Evolutionary conservation across 1,140 invertebrate genomes (phyloP).

Genomic region (Drosophila varians): DNA sequence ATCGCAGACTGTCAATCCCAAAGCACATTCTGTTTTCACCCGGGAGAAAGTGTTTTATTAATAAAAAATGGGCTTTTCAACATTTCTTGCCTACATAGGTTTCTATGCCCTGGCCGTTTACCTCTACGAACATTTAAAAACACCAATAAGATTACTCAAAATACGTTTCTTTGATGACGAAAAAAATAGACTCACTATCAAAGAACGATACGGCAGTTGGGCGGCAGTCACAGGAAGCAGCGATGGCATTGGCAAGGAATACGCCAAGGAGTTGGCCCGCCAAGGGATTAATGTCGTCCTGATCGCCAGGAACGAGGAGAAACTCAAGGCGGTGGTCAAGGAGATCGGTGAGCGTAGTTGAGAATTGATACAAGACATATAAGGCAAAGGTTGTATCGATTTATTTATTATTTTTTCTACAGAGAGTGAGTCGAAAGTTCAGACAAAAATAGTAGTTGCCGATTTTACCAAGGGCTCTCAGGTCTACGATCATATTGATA

Average conservation of each 20-base stretch:
- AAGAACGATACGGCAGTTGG: slow-evolving; percentile 58
- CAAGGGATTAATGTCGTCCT: slow-evolving; percentile 92
- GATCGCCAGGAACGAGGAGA: slow-evolving; percentile 91
- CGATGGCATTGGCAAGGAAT: slow-evolving; percentile 96
- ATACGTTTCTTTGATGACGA: slow-evolving; percentile 1
- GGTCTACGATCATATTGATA: slow-evolving; percentile 87
- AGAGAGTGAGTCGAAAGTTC: slow-evolving; percentile 85
- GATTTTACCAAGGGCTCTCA: slow-evolving; percentile 91
- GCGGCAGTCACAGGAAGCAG: slow-evolving; percentile 93
- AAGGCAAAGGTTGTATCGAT: too few species aligned
- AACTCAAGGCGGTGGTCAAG: slow-evolving; percentile 88
- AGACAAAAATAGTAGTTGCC: slow-evolving; percentile 89
- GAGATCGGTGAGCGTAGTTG: slow-evolving; percentile 89
- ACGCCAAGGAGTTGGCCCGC: slow-evolving; percentile 92
- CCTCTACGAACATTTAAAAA: slow-evolving; percentile 64
- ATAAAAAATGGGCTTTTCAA: slow-evolving; percentile 42
- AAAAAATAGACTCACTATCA: slow-evolving; percentile 23
- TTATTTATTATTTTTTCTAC: neutral
- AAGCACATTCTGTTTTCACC: neutral
- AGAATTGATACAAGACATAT: too few species aligned
- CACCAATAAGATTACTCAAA: slow-evolving; percentile 41
- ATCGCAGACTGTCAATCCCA: neutral
- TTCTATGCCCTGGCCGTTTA: slow-evolving; percentile 47
- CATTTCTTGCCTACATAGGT: slow-evolving; percentile 51
- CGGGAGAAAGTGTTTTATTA: neutral